Evolutionary conservation across 37 sponge, comb jelly and placozoan genomes (phyloP).

Genomic region (Spongilla lacustris): DNA sequence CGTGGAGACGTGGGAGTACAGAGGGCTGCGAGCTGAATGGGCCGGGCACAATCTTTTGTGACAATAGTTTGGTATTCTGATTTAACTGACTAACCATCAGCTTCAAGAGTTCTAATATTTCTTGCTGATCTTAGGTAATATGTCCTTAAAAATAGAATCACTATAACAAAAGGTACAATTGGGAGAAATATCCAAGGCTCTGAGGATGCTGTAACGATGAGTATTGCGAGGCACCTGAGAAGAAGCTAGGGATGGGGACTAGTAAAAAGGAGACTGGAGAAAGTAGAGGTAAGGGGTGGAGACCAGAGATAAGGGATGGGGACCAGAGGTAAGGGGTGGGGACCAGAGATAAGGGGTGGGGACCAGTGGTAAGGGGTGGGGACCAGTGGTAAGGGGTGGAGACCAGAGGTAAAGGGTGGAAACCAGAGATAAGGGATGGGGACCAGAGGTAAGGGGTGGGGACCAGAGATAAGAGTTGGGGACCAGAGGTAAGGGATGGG

Average conservation of each 20-base stretch:
- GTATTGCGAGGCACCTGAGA: slow-evolving; percentile 51
- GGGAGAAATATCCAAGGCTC: slow-evolving; percentile 54
- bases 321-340: not conserved
- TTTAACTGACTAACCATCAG: slow-evolving; percentile 56
- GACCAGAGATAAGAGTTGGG: too few relatives aligned
- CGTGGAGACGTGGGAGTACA: slow-evolving; percentile 66
- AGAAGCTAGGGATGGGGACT: slow-evolving; percentile 28
- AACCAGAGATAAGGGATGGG: not conserved
- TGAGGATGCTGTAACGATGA: slow-evolving; percentile 46
- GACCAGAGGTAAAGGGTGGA: too few relatives aligned
- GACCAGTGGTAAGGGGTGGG: too few relatives aligned
- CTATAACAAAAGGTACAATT: not conserved
- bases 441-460: too few relatives aligned
- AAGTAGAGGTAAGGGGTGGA: too few relatives aligned
- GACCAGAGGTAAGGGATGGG: too few relatives aligned
- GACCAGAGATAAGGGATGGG: too few relatives aligned
- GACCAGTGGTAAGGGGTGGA: too few relatives aligned
- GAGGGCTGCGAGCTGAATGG: slow-evolving; percentile 64
- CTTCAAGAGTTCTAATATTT: slow-evolving; percentile 59
- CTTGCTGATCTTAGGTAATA: slow-evolving; percentile 47
- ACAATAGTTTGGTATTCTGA: too few relatives aligned
- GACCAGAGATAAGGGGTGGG: too few relatives aligned
- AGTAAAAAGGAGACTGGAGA: not conserved
- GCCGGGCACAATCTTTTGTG: not conserved
- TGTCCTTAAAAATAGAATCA: slow-evolving; percentile 21